These are phyloP conservation scores for Ovis aries DNA, from an alignment of 2,113 vertebrate species.

Conservation along the genomic window ARS-UI_Ramb_v3.0 NC_056054.1:196856501-196857000, in stretches of 20 bases:
- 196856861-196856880: neutral
- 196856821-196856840: neutral
- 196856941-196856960: neutral
- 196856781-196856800: neutral
- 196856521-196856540: neutral
- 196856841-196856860: neutral
- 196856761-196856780: neutral
- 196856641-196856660: no score
- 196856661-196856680: neutral
- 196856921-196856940: neutral
- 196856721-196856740: neutral
- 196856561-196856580: neutral
- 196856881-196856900: neutral
- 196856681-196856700: neutral
- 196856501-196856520: neutral
- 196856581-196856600: neutral
- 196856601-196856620: neutral
- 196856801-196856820: neutral
- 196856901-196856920: neutral
- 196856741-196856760: neutral
- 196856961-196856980: neutral
- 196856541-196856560: neutral
- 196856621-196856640: neutral
- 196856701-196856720: neutral
- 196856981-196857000: neutral